A percentile compares a stretch with the other conserved stretches of the same genome.
Evolutionary conservation across 1,140 invertebrate genomes (phyloP).

Genomic region (Agrilus planipennis): DNA sequence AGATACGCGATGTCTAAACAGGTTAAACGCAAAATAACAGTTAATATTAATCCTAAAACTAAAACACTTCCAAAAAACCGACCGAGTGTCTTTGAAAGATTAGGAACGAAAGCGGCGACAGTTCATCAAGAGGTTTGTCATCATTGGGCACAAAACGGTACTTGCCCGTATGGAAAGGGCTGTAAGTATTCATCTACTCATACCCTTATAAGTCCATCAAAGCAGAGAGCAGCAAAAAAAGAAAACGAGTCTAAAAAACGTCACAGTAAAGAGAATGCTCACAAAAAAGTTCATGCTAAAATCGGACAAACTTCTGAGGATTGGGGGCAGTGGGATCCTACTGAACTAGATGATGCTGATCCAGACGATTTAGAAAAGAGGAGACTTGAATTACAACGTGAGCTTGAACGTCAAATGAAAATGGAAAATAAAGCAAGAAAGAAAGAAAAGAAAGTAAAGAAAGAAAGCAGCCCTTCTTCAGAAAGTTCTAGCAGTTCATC

Average conservation of each 20-base stretch:
- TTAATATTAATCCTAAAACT: conserved; percentile 57
- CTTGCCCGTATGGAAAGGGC: conserved; percentile 58
- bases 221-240: conserved; percentile 53
- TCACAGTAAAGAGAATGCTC: conserved; percentile 43
- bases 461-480: conserved; percentile 54
- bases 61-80: conserved; percentile 41
- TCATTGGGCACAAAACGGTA: conserved; percentile 62
- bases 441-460: conserved; percentile 52
- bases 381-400: conserved; percentile 60
- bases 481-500: conserved; percentile 49
- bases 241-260: conserved; percentile 48
- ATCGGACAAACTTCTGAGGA: conserved; percentile 48
- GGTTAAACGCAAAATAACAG: conserved; percentile 65
- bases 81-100: conserved; percentile 66
- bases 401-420: conserved; percentile 64
- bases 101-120: conserved; percentile 53
- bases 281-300: conserved; percentile 46
- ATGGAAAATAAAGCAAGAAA: conserved; percentile 44
- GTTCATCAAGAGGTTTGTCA: conserved; percentile 52
- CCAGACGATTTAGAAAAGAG: conserved; percentile 67
- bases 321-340: conserved; percentile 65
- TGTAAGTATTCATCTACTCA: conserved; percentile 64
- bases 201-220: conserved; percentile 60
- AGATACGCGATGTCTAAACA: conserved; percentile 74
- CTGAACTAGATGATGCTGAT: conserved; percentile 69